Evolutionary conservation across 2,888 invertebrate genomes (phyloP).

Genomic region (Andricus curvator): DNA sequence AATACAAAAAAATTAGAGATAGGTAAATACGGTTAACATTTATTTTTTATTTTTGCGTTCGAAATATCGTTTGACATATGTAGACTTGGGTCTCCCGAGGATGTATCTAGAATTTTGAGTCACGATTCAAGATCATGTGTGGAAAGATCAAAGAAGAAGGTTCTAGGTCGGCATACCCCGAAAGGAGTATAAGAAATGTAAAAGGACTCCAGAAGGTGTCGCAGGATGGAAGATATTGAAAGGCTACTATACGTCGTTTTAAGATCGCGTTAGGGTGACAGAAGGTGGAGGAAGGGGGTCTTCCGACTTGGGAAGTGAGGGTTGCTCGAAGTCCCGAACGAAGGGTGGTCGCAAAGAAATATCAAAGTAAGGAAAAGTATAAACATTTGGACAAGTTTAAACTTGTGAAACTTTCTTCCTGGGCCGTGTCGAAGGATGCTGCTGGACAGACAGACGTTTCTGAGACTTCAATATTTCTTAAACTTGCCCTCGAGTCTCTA

Average conservation of each 20-base stretch:
- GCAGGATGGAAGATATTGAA: conserved; percentile 61
- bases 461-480: conserved; percentile 35
- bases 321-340: background rate
- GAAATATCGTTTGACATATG: background rate
- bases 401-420: conserved; percentile 37
- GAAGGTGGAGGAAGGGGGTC: conserved; percentile 42
- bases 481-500: conserved; percentile 9
- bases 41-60: background rate
- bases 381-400: conserved; percentile 45
- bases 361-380: conserved; percentile 39
- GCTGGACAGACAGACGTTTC: conserved; percentile 45
- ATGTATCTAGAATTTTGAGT: background rate
- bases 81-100: background rate
- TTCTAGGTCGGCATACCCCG: conserved; percentile 8
- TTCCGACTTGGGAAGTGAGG: conserved; percentile 39
- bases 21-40: too few species aligned
- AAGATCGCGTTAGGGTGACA: conserved; percentile 57
- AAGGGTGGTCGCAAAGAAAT: conserved; percentile 37
- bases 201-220: conserved; percentile 48
- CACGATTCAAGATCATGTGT: conserved; percentile 19
- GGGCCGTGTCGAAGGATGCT: conserved; percentile 45
- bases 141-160: conserved; percentile 60
- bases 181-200: conserved; percentile 51
- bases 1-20: too few species aligned
- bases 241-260: conserved; percentile 55